Evolutionary conservation across 2,113 vertebrate species (phyloP).

Genomic region (Puma concolor): DNA sequence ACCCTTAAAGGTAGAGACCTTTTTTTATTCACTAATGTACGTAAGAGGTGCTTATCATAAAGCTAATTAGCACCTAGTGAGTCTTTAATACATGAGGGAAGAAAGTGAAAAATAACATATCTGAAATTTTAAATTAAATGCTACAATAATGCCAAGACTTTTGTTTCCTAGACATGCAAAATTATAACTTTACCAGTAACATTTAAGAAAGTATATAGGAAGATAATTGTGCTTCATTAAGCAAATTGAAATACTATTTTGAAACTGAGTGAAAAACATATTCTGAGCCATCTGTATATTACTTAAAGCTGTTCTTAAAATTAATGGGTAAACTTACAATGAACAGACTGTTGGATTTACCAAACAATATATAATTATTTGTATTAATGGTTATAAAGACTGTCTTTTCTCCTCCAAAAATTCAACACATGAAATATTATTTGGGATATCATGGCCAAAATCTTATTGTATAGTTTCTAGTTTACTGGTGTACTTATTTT

Average conservation of each 20-base stretch:
- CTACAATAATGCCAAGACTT: conserved; percentile 25
- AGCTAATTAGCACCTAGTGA: conserved; percentile 29
- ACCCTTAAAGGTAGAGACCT: conserved; percentile 18
- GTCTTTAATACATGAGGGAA: conserved; percentile 15
- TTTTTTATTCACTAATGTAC: conserved; percentile 34
- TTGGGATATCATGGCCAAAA: background rate
- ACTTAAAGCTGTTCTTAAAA: conserved; percentile 58
- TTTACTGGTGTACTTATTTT: background rate
- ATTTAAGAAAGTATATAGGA: conserved; percentile 41
- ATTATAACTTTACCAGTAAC: conserved; percentile 47
- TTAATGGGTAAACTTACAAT: conserved; percentile 35
- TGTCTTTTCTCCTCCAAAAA: conserved; percentile 37
- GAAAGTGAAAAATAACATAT: conserved; percentile 34
- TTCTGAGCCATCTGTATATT: conserved; percentile 1
- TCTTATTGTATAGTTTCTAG: background rate
- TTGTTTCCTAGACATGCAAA: background rate
- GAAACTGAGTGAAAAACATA: conserved; percentile 57
- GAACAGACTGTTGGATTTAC: conserved; percentile 20
- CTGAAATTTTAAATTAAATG: conserved; percentile 44
- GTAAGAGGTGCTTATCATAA: conserved; percentile 1
- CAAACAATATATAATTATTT: conserved; percentile 43
- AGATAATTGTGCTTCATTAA: conserved; percentile 43
- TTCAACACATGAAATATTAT: conserved; percentile 41
- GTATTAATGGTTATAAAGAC: conserved; percentile 37
- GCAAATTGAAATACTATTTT: conserved; percentile 36